A percentile compares a stretch with the other conserved stretches of the same genome.
phyloP scores from a whole-genome alignment of 2,888 invertebrate genomes.

The Liodrosophila aerea region DNA sequence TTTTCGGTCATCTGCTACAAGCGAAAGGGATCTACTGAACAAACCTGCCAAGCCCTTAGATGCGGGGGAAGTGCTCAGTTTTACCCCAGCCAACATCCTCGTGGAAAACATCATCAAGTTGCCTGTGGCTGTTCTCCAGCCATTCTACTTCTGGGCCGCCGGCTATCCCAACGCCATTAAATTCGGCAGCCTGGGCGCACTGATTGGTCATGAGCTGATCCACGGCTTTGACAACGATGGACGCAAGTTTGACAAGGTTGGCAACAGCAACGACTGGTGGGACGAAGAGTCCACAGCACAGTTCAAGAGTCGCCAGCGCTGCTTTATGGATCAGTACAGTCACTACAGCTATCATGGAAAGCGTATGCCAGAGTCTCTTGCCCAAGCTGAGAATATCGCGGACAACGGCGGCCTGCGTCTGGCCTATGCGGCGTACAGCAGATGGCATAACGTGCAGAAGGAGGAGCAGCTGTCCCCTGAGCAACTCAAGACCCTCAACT shows the following conservation, averaged over 20 bases:
- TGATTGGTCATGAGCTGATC: slow-evolving; percentile 78
- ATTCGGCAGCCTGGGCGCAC: slow-evolving; percentile 68
- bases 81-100: slow-evolving; percentile 71
- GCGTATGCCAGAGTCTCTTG: slow-evolving; percentile 51
- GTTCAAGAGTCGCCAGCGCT: slow-evolving; percentile 64
- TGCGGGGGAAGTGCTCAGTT: slow-evolving; percentile 48
- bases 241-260: slow-evolving; percentile 68
- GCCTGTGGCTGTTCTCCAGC: slow-evolving; percentile 75
- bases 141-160: slow-evolving; percentile 69
- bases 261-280: slow-evolving; percentile 77
- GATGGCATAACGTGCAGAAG: slow-evolving; percentile 56
- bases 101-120: slow-evolving; percentile 75
- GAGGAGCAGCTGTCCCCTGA: slow-evolving; percentile 40
- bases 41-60: slow-evolving; percentile 61
- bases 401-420: slow-evolving; percentile 79
- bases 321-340: slow-evolving; percentile 77
- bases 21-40: slow-evolving; percentile 45
- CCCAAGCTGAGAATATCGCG: slow-evolving; percentile 79
- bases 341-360: slow-evolving; percentile 58
- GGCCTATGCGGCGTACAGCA: slow-evolving; percentile 77
- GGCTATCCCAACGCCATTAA: slow-evolving; percentile 75
- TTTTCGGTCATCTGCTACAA: neutral
- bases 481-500: slow-evolving; percentile 68
- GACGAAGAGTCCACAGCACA: slow-evolving; percentile 56
- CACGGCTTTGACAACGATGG: slow-evolving; percentile 79